Evolutionary conservation across 2,888 invertebrate species (phyloP).

Genomic region (Beris chalybata): DNA sequence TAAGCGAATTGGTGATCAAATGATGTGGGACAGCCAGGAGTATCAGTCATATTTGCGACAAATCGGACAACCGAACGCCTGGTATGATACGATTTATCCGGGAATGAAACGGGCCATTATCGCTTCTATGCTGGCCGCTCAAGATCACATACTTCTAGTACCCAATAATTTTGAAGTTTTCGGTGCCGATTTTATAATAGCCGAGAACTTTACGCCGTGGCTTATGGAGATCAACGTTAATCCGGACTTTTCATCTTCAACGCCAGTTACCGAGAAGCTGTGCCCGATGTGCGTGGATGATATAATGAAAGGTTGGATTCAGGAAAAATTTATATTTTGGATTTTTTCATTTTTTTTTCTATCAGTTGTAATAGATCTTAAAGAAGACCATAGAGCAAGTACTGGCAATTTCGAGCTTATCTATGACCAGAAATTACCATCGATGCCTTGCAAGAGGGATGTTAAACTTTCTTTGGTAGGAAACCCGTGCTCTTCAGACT

Average conservation of each 20-base stretch:
- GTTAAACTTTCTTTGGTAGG: constrained; percentile 54
- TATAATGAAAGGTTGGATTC: constrained; percentile 77
- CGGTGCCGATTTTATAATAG: constrained; percentile 94
- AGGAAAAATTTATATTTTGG: not conserved
- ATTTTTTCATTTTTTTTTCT: not conserved
- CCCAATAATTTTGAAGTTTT: constrained; percentile 89
- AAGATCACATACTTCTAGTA: constrained; percentile 76
- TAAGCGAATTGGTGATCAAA: constrained; percentile 79
- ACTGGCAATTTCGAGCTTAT: constrained; percentile 80
- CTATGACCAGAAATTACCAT: constrained; percentile 75
- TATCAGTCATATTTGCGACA: constrained; percentile 68
- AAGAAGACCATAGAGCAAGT: constrained; percentile 70
- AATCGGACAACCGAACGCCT: constrained; percentile 75
- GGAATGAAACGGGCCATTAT: constrained; percentile 76
- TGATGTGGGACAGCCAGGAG: constrained; percentile 92
- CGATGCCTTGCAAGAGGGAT: constrained; percentile 79
- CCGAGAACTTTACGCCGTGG: constrained; percentile 86
- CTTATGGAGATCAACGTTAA: constrained; percentile 93
- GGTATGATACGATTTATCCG: constrained; percentile 84
- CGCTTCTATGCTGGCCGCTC: constrained; percentile 84
- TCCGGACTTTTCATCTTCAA: constrained; percentile 89
- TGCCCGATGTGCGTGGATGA: constrained; percentile 89
- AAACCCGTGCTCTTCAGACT: constrained; percentile 43
- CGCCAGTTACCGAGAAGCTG: constrained; percentile 82
- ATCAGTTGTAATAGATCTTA: constrained; percentile 76